Evolutionary conservation across 2,113 vertebrate species (phyloP), one percentile per base, ranked within the genome.

Genomic region (Dasypus novemcinctus): DNA sequence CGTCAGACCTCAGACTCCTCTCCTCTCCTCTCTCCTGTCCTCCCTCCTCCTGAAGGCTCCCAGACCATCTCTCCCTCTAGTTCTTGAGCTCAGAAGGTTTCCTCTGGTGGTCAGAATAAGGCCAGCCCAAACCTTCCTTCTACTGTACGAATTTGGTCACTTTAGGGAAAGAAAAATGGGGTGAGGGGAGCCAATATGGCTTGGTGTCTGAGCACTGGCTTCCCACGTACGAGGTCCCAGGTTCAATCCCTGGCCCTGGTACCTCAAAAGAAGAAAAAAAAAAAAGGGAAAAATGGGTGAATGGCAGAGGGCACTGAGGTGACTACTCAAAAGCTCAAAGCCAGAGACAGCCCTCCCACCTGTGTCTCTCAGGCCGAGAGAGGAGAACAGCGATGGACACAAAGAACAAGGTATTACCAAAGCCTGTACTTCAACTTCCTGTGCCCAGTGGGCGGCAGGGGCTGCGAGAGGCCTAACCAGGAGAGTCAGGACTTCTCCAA

Each of bases 61-160:
- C 36, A 15, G 71, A 33, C 27, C 20, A 5, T 27, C 38, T 21
- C 84, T 74, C 41, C 64, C 27, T 12, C 57, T 46, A 20, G 41
- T 71, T 57, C 76, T 63, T 33, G 46, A 72, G 36, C 57, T 64
- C 15, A 92, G 85, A 57, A 20, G 75, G 64, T 74, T 84, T 59
- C 64, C 81, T 80, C 78, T 25, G 17, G 63, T 75, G 61, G 43
- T 82, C 84, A 87, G 57, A 87, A 74, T 52, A 49, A 12, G 61
- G 82, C 71, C 11, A 54, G 52, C 41, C 33, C 29, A 89, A 49
- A 63, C 21, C 41, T 74, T n/a, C 64, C 74, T 82, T 74, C 68
- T 41, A 80, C 3, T 5, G 13, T 54, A 69, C 66, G 54, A 54
- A 61, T 63, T 33, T 18, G 20, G 59, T 59, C 74, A 71, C 38